phyloP scores from a whole-genome alignment of 2,797 vertebrate species.

The Aldrovandia affinis region DNA sequence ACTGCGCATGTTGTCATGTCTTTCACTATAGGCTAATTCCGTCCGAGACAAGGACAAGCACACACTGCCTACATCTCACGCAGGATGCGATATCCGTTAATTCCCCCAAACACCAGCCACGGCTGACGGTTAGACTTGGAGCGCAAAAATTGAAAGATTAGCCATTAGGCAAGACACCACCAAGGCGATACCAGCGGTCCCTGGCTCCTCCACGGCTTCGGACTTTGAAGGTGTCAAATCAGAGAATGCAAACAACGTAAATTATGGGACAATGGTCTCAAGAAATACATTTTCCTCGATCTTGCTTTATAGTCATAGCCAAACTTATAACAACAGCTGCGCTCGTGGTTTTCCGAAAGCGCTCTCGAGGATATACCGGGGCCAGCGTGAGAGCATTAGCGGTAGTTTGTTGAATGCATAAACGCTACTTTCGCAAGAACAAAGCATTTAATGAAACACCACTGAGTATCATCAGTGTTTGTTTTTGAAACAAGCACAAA shows the following conservation, averaged over 20 bases:
- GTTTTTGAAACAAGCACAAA: conserved; percentile 53
- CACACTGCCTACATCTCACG: neutral
- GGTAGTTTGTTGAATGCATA: neutral
- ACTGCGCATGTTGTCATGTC: neutral
- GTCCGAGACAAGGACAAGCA: neutral
- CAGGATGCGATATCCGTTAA: conserved; percentile 1
- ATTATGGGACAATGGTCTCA: neutral
- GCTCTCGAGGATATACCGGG: neutral
- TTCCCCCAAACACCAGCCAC: conserved; percentile 1
- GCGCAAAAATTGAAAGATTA: conserved; percentile 9
- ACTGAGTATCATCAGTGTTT: conserved; percentile 1
- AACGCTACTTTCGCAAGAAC: neutral
- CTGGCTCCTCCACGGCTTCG: neutral
- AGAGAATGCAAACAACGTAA: neutral
- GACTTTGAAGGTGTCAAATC: conserved; percentile 8
- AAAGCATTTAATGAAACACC: conserved; percentile 21
- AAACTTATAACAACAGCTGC: neutral
- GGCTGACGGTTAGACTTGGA: conserved; percentile 6
- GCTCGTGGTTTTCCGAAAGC: neutral
- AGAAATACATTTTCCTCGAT: neutral
- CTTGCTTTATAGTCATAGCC: neutral
- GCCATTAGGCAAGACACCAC: conserved; percentile 35
- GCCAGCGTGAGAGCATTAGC: neutral
- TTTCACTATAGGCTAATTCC: neutral
- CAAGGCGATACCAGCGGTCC: conserved; percentile 19